Base-by-base conservation (phyloP, 35 echinoderm and acorn worm genomes). In the Ophioderma brevispina region DNA sequence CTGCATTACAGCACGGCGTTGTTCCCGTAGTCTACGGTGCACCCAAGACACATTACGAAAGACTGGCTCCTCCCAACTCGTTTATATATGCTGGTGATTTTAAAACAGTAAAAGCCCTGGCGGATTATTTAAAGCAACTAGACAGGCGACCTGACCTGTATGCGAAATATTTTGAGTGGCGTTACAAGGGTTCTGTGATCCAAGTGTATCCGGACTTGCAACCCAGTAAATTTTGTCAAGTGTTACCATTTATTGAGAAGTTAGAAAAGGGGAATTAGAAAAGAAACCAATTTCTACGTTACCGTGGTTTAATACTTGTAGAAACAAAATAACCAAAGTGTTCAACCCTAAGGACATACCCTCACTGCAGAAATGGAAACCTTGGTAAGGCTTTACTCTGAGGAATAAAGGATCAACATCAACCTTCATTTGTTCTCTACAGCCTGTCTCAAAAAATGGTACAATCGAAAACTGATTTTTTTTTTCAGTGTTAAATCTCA, bases 21-120 rank as follows among this genome's bases (percentile, higher is more conserved):
- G 92, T 97, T 5, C 95, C 95, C 0, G 88, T 97, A 14, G 95
- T 97, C 0, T 97, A 97, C 40, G 95, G 95, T 15, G 77, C 95
- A 0, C 82, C 64, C 8, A 97, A 94, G 64, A 46, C 39, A 13
- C 39, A 85, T 55, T 97, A 94, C 46, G 46, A 81, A 33, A 87
- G 86, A 33, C 43, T 87, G 0, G 95, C 95, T 18, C 95, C 95
- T 17, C 95, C 95, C 5, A 59, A 84, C 36, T 97, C 95, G 0
- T 94, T 87, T 31, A 97, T 97, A 36, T 90, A 97, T 42, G 89
- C 87, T 32, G 83, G 85, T 8, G 95, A 96, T 40, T 96, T 93
- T 79, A 87, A 87, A 37, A 86, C 91, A 10, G 46, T 85, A 13
- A 84, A 96, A 75, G 76, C 80, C 46, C 64, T 96, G 2, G 95